phyloP scores from a whole-genome alignment of 2,888 invertebrate species.

The Netelia fuscicornis region DNA sequence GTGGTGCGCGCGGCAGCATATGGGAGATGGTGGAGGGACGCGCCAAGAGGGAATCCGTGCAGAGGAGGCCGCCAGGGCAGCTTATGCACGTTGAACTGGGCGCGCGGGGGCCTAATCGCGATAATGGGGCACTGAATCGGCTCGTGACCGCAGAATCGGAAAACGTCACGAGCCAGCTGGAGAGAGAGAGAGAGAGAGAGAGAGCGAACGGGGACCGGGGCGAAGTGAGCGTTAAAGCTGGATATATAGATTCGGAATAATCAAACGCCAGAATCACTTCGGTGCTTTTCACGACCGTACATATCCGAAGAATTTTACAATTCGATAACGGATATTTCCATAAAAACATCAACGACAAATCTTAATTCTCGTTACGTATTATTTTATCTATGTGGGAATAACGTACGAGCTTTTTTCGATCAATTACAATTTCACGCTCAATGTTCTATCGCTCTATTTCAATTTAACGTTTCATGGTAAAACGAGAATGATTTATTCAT shows the following conservation, averaged over 20 bases:
- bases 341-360: slow-evolving; percentile 29
- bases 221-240: slow-evolving; percentile 32
- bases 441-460: too few relatives aligned
- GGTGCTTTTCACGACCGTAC: slow-evolving; percentile 22
- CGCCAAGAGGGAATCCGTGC: slow-evolving; percentile 34
- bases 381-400: too few relatives aligned
- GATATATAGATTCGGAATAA: slow-evolving; percentile 54
- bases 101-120: slow-evolving; percentile 82
- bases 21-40: slow-evolving; percentile 73
- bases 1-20: slow-evolving; percentile 67
- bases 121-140: slow-evolving; percentile 81
- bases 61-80: slow-evolving; percentile 43
- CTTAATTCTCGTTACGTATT: too few relatives aligned
- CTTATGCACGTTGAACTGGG: slow-evolving; percentile 40
- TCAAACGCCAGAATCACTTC: slow-evolving; percentile 39
- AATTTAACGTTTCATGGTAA: too few relatives aligned
- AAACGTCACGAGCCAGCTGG: slow-evolving; percentile 76
- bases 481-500: too few relatives aligned
- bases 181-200: slow-evolving; percentile 63
- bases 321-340: slow-evolving; percentile 29
- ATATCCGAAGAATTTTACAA: slow-evolving; percentile 32
- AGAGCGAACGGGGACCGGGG: slow-evolving; percentile 50
- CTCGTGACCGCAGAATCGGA: slow-evolving; percentile 83
- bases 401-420: too few relatives aligned
- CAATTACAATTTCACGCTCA: too few relatives aligned